A percentile compares a stretch with the other conserved stretches of the same genome.
These are phyloP conservation scores for Python bivittatus DNA, from an alignment of 2,113 vertebrate species.

Conservation along the genomic window DNA sequence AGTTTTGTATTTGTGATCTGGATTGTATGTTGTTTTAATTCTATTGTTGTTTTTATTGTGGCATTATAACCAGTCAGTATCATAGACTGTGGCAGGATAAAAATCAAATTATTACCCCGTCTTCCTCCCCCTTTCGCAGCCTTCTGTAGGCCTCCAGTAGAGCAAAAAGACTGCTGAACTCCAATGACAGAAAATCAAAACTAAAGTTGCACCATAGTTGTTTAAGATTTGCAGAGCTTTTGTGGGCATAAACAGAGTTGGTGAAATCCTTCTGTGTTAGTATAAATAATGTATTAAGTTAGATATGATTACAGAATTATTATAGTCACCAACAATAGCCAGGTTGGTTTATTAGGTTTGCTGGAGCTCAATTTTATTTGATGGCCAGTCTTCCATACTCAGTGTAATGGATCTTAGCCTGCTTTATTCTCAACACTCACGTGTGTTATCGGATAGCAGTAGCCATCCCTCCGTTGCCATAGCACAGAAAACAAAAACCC, in stretches of 20 bases:
- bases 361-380: conserved; percentile 29
- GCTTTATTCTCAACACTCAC: conserved; percentile 38
- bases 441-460: conserved; percentile 65
- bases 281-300: not conserved
- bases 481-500: conserved; percentile 43
- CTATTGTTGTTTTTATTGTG: no score
- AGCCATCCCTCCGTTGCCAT: conserved; percentile 61
- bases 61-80: no score
- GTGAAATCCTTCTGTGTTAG: not conserved
- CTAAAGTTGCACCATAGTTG: not conserved
- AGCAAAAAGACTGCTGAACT: not conserved
- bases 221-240: not conserved
- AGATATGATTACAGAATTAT: not conserved
- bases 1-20: no score
- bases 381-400: conserved; percentile 32
- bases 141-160: no score
- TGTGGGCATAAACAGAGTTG: not conserved
- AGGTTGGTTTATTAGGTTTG: not conserved
- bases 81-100: no score
- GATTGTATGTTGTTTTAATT: no score
- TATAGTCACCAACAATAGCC: not conserved
- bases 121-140: no score
- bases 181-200: not conserved
- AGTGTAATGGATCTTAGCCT: conserved; percentile 68
- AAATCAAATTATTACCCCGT: no score